Evolutionary conservation across 2,113 vertebrate genomes (phyloP).

Genomic region (Embiotoca jacksoni): DNA sequence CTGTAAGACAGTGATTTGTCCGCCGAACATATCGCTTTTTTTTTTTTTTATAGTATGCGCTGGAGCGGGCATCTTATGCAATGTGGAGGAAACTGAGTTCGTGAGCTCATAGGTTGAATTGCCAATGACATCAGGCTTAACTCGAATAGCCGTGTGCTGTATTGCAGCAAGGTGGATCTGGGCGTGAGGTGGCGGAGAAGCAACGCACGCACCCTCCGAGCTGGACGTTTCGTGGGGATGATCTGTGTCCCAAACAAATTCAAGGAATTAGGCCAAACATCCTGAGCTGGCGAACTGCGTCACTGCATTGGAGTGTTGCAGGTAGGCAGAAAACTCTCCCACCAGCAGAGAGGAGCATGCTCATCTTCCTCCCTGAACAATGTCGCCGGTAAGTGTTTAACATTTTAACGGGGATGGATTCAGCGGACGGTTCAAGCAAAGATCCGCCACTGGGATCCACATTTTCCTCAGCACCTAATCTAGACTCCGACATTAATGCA

Average conservation of each 20-base stretch:
- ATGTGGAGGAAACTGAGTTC: constrained; percentile 41
- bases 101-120: constrained; percentile 42
- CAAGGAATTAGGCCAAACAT: constrained; percentile 54
- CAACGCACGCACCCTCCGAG: constrained; percentile 43
- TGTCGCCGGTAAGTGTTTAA: constrained; percentile 74
- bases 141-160: constrained; percentile 41
- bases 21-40: background rate
- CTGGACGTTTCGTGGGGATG: constrained; percentile 41
- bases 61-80: constrained; percentile 25
- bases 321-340: constrained; percentile 72
- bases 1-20: constrained; percentile 35
- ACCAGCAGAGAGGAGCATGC: constrained; percentile 76
- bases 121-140: constrained; percentile 60
- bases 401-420: constrained; percentile 83
- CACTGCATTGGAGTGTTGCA: constrained; percentile 79
- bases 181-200: constrained; percentile 44
- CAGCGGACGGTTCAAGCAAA: constrained; percentile 79
- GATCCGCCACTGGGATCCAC: constrained; percentile 79
- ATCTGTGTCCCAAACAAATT: constrained; percentile 41
- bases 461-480: constrained; percentile 77
- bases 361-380: constrained; percentile 55
- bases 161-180: constrained; percentile 62
- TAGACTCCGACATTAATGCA: constrained; percentile 80
- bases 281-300: constrained; percentile 82
- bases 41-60: background rate